Base-by-base conservation (phyloP, 30 jellyfish, hydroid and myxozoan species). In the Aurelia coerulea region DNA sequence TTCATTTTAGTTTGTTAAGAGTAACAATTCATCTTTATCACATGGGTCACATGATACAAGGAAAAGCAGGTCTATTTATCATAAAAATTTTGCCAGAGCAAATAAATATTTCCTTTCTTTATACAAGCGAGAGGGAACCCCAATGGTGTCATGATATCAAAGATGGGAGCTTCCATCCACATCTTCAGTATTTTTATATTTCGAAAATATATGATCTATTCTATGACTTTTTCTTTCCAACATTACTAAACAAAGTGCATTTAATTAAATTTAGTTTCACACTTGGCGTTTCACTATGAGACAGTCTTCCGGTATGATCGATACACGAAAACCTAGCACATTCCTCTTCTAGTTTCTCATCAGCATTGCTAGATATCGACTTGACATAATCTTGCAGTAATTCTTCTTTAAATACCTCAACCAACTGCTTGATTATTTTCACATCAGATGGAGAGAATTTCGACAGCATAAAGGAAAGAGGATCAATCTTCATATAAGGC, bases 261-360 rank as follows among this genome's bases (percentile, higher is more conserved):
- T 79, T 88, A 74, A 77, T 56, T 5, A 71, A 12, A 18, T 88
- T 78, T 74, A 88, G 51, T 51, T 70, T 70, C 58, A 88, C 89
- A 42, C 89, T 70, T 12, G 89, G 87, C 54, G 90, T 50, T 50
- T 88, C 96, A 33, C 85, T 23, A n/a, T 73, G 78, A 23, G 52
- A 81, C 23, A 65, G 83, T 34, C 73, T 62, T 5, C 86, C 79
- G 8, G 76, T 10, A 6, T 79, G 90, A 49, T 69, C 82, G 31
- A 75, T 76, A 41, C 91, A 75, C 14, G 88, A 49, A 71, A 88
- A 78, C 52, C 77, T 82, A 23, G 79, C 85, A 31, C 71, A 15
- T 2, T 34, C 62, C 31, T 52, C 35, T 17, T 79, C 96, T 9
- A 71, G 73, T 19, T 41, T n/a, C 16, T 78, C 86, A 31, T 62